Evolutionary conservation across 2,888 invertebrate genomes (phyloP), one percentile per base, ranked within the genome.

Genomic region (Scaeva pyrastri): DNA sequence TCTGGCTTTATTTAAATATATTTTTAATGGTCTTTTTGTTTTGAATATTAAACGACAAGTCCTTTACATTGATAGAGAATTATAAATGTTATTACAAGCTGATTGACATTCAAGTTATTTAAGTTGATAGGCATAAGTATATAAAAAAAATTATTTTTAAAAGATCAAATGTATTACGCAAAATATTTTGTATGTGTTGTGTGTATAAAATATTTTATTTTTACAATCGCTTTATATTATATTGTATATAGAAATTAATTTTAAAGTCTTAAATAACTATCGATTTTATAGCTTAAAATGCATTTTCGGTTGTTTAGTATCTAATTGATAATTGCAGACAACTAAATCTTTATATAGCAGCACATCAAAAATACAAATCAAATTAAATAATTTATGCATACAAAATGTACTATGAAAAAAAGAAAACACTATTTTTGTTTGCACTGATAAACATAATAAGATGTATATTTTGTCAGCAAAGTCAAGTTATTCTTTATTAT

Each of bases 381-480:
- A 58, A 72, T 23, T 60, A 60, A 41, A 43, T 58, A 14, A 58
- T 12, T 10, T 21, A 64, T n/a, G 21, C 21, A 62, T 55, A 73
- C 43, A 68, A 41, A 23, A 50, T 45, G 16, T 19, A 31, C 31
- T 12, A 0, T 48, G n/a, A 19, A 31, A 21, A 26, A 23, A 26
- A 43, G 71, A 75, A 64, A 70, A 79, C 36, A n/a, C 55, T 41
- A 11, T 52, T 21, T 68, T 68, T n/a, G 2, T 68, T 50, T 85
- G 52, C 66, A 75, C 81, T 79, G 80, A 76, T 72, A 74, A 75
- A 80, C 70, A 81, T 81, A 79, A 75, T 80, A 76, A 73, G 73
- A 81, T 81, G 77, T 80, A 80, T 81, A 73, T 80, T 80, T 77
- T 71, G 23, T 68, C 85, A 85, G 85, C 72, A 81, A 76, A 85